A percentile compares a stretch with the other conserved stretches of the same genome.
Conservation (phyloP, 2,888 invertebrate genomes). For the Petrolisthes manimaculis region DNA sequence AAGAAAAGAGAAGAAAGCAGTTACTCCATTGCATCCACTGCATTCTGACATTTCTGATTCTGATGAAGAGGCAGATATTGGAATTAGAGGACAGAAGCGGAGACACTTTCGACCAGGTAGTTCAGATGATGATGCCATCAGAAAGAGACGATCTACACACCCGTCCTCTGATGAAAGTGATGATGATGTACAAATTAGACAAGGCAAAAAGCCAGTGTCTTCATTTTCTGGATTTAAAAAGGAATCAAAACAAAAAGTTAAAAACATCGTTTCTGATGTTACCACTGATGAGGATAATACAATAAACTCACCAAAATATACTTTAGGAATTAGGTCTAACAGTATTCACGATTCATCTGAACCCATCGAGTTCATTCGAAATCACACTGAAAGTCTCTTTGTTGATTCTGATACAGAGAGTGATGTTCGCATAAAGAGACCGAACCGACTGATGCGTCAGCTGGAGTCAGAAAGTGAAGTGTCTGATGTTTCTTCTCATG, state of each 20-base stretch:
- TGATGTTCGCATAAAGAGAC: slow-evolving; percentile 30
- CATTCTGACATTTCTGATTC: slow-evolving; percentile 70
- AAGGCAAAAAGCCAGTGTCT: slow-evolving; percentile 42
- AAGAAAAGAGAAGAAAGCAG: slow-evolving; percentile 91
- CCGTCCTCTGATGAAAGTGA: slow-evolving; percentile 42
- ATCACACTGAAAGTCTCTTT: slow-evolving; percentile 30
- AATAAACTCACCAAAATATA: slow-evolving; percentile 41
- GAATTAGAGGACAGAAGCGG: slow-evolving; percentile 43
- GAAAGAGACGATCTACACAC: slow-evolving; percentile 36
- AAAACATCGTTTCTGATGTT: slow-evolving; percentile 55
- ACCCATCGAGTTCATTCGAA: slow-evolving; percentile 18
- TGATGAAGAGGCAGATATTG: slow-evolving; percentile 68
- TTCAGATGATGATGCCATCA: slow-evolving; percentile 67
- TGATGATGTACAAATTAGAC: slow-evolving; percentile 38
- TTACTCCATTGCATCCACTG: slow-evolving; percentile 78
- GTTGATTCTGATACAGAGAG: slow-evolving; percentile 59
- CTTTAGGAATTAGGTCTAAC: slow-evolving; percentile 25
- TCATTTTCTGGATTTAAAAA: slow-evolving; percentile 32
- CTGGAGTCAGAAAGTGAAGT: slow-evolving; percentile 55
- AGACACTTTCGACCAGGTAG: slow-evolving; percentile 56
- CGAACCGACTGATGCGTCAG: slow-evolving; percentile 30
- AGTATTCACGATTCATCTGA: slow-evolving; percentile 29
- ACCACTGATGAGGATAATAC: slow-evolving; percentile 59
- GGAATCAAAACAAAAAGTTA: slow-evolving; percentile 45
- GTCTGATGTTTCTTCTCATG: slow-evolving; percentile 49